phyloP scores from a whole-genome alignment of 2,888 invertebrate genomes.

The Strigamia transsilvanica region DNA sequence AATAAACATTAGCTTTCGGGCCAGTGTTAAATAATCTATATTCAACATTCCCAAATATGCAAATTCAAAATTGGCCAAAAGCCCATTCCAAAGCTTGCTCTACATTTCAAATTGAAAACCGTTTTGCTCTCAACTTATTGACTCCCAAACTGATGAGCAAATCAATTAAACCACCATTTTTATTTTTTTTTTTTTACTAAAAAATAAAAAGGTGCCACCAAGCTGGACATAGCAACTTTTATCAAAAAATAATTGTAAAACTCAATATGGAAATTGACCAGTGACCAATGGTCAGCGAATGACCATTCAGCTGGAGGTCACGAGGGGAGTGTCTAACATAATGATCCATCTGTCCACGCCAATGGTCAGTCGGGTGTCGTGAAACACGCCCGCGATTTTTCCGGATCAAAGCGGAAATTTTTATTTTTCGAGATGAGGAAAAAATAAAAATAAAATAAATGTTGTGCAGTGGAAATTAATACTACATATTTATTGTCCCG shows the following conservation, averaged over 20 bases:
- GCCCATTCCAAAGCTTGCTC: slow-evolving; percentile 17
- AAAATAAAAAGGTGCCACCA: neutral
- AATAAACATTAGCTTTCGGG: neutral
- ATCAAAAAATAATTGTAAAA: neutral
- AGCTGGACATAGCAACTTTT: neutral
- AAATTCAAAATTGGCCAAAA: slow-evolving; percentile 23
- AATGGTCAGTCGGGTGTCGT: slow-evolving; percentile 13
- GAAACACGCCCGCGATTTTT: neutral
- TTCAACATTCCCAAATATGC: neutral
- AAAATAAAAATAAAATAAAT: neutral
- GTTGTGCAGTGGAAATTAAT: neutral
- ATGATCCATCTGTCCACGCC: slow-evolving; percentile 40
- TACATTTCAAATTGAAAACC: slow-evolving; percentile 2
- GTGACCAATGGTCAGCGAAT: slow-evolving; percentile 5
- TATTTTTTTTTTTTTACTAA: neutral
- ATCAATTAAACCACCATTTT: neutral
- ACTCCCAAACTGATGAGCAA: slow-evolving; percentile 26
- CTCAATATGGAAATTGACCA: neutral
- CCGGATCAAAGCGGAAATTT: neutral
- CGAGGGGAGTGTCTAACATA: slow-evolving; percentile 21
- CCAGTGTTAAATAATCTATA: neutral
- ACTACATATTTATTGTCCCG: neutral
- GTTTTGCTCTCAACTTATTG: neutral
- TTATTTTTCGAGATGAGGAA: neutral
- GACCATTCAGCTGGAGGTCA: slow-evolving; percentile 37